Conservation (phyloP, 2,888 invertebrate species). For the Melanotus villosus region DNA sequence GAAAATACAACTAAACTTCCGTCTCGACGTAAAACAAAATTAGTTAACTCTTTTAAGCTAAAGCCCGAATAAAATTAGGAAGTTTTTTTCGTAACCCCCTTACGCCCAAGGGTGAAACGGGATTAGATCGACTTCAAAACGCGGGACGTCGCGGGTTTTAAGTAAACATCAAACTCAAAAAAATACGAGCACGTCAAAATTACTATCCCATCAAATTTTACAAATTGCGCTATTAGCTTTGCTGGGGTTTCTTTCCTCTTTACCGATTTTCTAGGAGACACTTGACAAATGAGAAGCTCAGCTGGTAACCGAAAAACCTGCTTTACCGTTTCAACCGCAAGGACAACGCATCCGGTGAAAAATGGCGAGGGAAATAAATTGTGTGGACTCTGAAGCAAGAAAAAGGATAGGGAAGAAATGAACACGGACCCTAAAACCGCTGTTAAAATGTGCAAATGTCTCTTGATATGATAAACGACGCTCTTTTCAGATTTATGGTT, state of each 20-base stretch:
- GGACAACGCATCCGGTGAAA: slow-evolving; percentile 30
- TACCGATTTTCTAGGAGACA: slow-evolving; percentile 24
- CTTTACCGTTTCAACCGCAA: slow-evolving; percentile 22
- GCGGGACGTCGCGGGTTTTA: not conserved
- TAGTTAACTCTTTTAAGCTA: slow-evolving; percentile 32
- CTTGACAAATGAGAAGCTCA: slow-evolving; percentile 36
- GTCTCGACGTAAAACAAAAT: slow-evolving; percentile 34
- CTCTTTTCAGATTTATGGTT: not conserved
- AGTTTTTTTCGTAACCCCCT: slow-evolving; percentile 4
- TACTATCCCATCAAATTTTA: slow-evolving; percentile 22
- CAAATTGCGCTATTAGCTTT: slow-evolving; percentile 20
- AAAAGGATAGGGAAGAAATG: slow-evolving; percentile 22
- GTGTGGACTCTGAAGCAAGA: slow-evolving; percentile 8
- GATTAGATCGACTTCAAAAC: not conserved
- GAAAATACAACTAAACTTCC: slow-evolving; percentile 43
- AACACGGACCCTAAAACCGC: slow-evolving; percentile 1
- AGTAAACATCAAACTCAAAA: too few relatives aligned
- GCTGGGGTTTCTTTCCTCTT: not conserved
- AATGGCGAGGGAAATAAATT: slow-evolving; percentile 31
- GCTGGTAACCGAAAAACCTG: slow-evolving; percentile 28
- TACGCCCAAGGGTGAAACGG: not conserved
- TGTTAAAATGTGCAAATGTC: slow-evolving; percentile 16
- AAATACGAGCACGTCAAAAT: slow-evolving; percentile 4
- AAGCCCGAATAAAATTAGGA: slow-evolving; percentile 2
- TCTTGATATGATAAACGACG: slow-evolving; percentile 2